Evolutionary conservation across 1,140 invertebrate genomes (phyloP), one percentile per base, ranked within the genome.

Genomic region (Anastrepha obliqua): DNA sequence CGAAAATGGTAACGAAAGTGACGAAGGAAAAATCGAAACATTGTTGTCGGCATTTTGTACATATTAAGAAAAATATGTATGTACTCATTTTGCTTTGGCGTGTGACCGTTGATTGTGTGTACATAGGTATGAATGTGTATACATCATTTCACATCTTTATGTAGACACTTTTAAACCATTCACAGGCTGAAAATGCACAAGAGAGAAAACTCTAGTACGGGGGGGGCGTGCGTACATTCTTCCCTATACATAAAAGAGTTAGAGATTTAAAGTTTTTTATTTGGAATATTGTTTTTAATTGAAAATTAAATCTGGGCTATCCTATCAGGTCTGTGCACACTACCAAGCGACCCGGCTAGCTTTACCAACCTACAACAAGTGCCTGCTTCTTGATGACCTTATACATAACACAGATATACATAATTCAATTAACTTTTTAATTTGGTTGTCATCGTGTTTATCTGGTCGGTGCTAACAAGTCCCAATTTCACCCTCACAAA

Each of bases 351-450:
- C 74, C 74, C 29, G 7, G 4, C 15, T 62, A 9, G 4, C 9
- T 62, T 81, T n/a, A 81, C 17, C 44, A 81, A 81, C 74, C 8
- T 62, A 62, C 60, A 8, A 39, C 64, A 29, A 39, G 29, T 20
- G 20, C 8, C 15, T n/a, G 44, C 13, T 0, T 81, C n/a, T 58
- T n/a, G 9, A 6, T 81, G 4, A 5, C 15, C 47, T 51, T 17
- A 81, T n/a, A 55, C 47, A 15, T 55, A 29, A 81, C 74, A 81
- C 15, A 17, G 9, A 17, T 62, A 62, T 20, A 81, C 47, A 81
- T 81, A 81, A 81, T 55, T 81, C 74, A 81, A 81, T 81, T 81
- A 81, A 20, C 15, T 81, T 74, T 74, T 55, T 81, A 81, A 81
- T 81, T 81, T 81, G n/a, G 74, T 9, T 58, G 20, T 81, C 17